phyloP scores from a whole-genome alignment of 2,888 invertebrate species.

The Cancer borealis region DNA sequence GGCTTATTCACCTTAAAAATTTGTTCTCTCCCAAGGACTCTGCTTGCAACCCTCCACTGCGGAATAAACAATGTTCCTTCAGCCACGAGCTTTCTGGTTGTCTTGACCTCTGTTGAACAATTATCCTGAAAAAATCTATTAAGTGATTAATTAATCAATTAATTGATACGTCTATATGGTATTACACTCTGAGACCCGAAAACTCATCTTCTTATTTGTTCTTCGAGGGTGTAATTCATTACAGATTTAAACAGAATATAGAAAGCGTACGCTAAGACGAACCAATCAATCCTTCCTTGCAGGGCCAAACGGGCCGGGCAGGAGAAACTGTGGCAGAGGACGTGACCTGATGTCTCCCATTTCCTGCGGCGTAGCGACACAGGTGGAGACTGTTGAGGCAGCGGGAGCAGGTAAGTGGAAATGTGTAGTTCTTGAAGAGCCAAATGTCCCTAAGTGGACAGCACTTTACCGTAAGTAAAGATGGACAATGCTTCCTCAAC shows the following conservation, averaged over 20 bases:
- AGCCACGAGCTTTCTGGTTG: no score
- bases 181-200: no score
- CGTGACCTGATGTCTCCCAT: background rate
- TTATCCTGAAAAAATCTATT: no score
- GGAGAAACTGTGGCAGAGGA: slow-evolving; percentile 3
- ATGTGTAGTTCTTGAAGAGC: background rate
- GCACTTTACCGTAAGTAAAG: background rate
- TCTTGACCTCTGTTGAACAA: no score
- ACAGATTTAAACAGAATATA: background rate
- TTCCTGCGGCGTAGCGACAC: background rate
- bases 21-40: no score
- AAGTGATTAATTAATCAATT: no score
- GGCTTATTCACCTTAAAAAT: no score
- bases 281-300: background rate
- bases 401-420: background rate
- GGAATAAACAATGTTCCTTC: no score
- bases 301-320: background rate
- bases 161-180: no score
- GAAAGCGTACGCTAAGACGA: background rate
- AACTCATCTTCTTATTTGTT: no score
- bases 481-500: background rate
- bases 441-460: background rate
- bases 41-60: no score
- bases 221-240: no score
- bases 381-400: background rate